Evolutionary conservation across 2,113 vertebrate genomes (phyloP), one percentile per base, ranked within the genome.

Genomic region (Phaetusa simplex): DNA sequence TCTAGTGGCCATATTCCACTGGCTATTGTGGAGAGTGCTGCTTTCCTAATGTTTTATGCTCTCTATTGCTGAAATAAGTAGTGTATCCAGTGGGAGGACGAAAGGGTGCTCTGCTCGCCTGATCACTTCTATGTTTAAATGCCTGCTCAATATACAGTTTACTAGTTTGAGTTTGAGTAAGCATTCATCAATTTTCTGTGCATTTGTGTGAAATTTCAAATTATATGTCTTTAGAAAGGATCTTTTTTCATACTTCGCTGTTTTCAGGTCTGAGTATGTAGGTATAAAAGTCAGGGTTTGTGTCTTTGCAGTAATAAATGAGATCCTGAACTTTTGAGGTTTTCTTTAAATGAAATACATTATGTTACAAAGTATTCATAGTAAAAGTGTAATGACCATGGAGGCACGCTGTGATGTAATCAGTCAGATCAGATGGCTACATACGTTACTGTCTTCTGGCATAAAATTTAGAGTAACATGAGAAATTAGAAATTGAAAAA

Each of bases 1-100:
- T 58, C 22, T 49, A 30, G 8, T 38, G 26, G 7, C 34, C 6
- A 3, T 76, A 32, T 70, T 55, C 24, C 9, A 53, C 15, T 2
- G 12, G 19, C 29, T 52, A 12, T 16, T 23, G 15, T 17, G 27
- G 29, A 72, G 30, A 55, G 18, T 13, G 3, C 24, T 72, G 92
- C 47, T 18, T 59, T 64, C 32, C 55, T 53, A 23, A 12, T 40
- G 19, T 69, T 88, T 80, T 66, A 2, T 38, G 19, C 14, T 72
- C 50, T 56, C 14, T 59, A 0, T 43, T 49, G 26, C 29, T 84
- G 29, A 45, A 65, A 61, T 66, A 50, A 76, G 26, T 80, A 34
- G 30, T 2, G 0, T n/a, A 23, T 29, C n/a, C 5, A 3, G 14
- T 1, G 5, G 45, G 23, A 65, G 43, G 17, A 80, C 40, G 26